Evolutionary conservation across 2,888 invertebrate genomes (phyloP), one percentile per base, ranked within the genome.

Genomic region (Chelonus formosanus): DNA sequence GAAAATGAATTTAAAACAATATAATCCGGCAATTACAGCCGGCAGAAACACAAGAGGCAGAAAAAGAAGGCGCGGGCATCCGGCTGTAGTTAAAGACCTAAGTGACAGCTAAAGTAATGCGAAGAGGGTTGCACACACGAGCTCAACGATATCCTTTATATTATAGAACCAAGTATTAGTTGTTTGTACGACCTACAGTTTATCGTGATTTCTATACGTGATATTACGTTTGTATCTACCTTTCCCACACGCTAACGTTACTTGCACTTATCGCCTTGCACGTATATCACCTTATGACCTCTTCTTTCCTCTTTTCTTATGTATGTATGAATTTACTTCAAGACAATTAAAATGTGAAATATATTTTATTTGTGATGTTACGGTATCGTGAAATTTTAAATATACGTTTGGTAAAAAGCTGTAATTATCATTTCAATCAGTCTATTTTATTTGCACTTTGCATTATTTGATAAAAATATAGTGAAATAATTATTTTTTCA

Each of bases 71-170:
- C 50, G 57, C 58, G 65, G 48, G 67, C 62, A 67, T 67, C 67
- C 67, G 67, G 67, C 67, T 52, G 47, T 63, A 69, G 71, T 69
- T 73, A 74, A 76, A 75, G 74, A 73, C 73, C 71, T 70, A 70
- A 73, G 73, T 73, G 73, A 73, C 73, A 73, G 73, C 67, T 68
- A 70, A 73, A 71, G 67, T 71, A 71, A 73, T 73, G 73, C 70
- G 67, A 66, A 50, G 63, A 64, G 59, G 65, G 65, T 47, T 40
- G 6, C 40, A 40, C 40, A 40, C 40, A 40, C 35, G 8, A 40
- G 55, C 3, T 53, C 32, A 6, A 53, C 55, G 5, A 6, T 43
- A 44, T 36, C 35, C 40, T 20, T 7, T 10, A 43, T 36, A 20
- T 36, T 32, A 32, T 44, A 56, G 36, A 55, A 35, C 34, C 20